Base-by-base conservation (phyloP, 2,888 invertebrate genomes). In the Coelinius sp. region DNA sequence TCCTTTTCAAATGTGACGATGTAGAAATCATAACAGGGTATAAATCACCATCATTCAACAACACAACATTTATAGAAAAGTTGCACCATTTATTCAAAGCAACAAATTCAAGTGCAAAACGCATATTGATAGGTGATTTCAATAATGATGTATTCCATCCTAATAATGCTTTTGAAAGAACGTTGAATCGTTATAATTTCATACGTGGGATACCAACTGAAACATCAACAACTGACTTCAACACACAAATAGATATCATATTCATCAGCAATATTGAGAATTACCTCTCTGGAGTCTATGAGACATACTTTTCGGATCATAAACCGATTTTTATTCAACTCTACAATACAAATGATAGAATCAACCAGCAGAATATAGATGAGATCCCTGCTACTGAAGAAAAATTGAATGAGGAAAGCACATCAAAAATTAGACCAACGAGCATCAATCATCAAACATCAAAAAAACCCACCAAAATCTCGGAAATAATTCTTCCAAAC, bases 161-260 rank as follows among this genome's bases (percentile, higher is more conserved):
- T 24, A 56, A 41, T 27, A 31, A 62, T 24, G 63, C 35, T 59
- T 38, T 74, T 6, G 74, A 74, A 62, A 62, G 69, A 25, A 31
- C 14, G 59, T 71, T 71, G 46, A 65, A 62, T 31, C 6, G 12
- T 7, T 31, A 71, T 49, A 38, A 66, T 59, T 70, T 67, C 8
- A 67, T 53, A 72, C 68, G 71, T 25, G 71, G 63, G 2, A 69
- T 74, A 53, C 35, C n/a, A 12, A n/a, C 53, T 2, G 35, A 38
- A 35, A 69, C 67, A 41, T 72, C 64, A 27, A 72, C 71, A 17
- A 74, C 71, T n/a, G n/a, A n/a, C n/a, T n/a, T n/a, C n/a, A n/a
- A n/a, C n/a, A n/a, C n/a, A n/a, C n/a, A n/a, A n/a, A 41, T 38
- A 17, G 74, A 71, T 35, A 35, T 74, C 6, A 69, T 74, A 38